Base-by-base conservation (phyloP, 2,113 vertebrate species). In the Pachycephala philippinensis region DNA sequence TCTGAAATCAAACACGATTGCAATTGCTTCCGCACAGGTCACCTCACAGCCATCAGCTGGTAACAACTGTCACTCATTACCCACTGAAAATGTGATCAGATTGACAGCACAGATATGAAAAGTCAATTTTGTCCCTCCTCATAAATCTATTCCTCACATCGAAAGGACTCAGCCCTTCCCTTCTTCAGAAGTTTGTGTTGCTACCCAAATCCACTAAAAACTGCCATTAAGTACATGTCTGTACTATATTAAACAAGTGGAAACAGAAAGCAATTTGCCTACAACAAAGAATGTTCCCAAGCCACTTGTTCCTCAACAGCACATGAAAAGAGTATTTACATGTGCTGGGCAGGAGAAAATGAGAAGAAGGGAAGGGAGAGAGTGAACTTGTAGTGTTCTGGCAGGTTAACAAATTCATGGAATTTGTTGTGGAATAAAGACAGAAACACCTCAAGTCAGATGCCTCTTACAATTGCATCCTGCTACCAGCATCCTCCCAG, bases 51-150 rank as follows among this genome's bases (percentile, higher is more conserved):
- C 84, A 60, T 60, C 87, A 90, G 77, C 75, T 87, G 61, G 28
- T 37, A 91, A 76, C 40, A 94, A 91, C 74, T 83, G 78, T 42
- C 89, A 94, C 40, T 94, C 93, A 69, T 89, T 72, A 93, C 49
- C 44, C 54, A 30, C 49, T 17, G 45, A 87, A 95, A 91, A 79
- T 17, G 9, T 14, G 49, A 82, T 47, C 77, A 69, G 59, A 87
- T 65, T 94, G 93, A 91, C 89, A 93, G 61, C 47, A 68, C 40
- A 61, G 23, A 76, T 30, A 69, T 14, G 31, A 79, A 79, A 79
- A 86, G 63, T 39, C 44, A 44, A 40, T 30, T 21, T 4, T 84
- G 26, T 7, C 30, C 39, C 26, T 66, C 24, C 52, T 80, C 33
- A 37, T 33, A 35, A 88, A 85, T 35, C 45, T 28, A 2, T 35